Evolutionary conservation across 2,797 vertebrate genomes (phyloP).

Genomic region (Microctenopoma stevenorrisi): DNA sequence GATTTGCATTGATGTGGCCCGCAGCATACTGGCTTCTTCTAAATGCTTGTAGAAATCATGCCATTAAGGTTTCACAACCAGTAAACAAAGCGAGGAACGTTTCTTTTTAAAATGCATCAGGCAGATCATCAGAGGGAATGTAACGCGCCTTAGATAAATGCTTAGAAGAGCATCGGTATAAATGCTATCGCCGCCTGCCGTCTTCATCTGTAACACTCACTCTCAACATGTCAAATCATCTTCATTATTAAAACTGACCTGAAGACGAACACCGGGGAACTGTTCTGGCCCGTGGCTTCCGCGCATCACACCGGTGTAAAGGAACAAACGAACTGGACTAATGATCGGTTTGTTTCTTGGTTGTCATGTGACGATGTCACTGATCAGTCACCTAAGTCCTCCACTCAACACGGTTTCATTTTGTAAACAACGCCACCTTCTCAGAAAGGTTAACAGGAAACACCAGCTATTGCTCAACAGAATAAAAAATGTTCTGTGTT

Average conservation of each 20-base stretch:
- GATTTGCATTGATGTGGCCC: constrained; percentile 29
- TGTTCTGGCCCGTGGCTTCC: not conserved
- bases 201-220: constrained; percentile 24
- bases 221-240: constrained; percentile 25
- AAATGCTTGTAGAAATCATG: constrained; percentile 22
- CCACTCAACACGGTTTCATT: constrained; percentile 40
- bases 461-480: constrained; percentile 12
- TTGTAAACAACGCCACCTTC: constrained; percentile 46
- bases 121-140: constrained; percentile 4
- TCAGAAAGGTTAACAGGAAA: constrained; percentile 14
- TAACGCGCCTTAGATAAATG: constrained; percentile 11
- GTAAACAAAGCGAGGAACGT: not conserved
- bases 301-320: not conserved
- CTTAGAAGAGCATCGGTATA: constrained; percentile 10
- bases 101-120: constrained; percentile 19
- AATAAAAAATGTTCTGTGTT: constrained; percentile 12
- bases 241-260: constrained; percentile 23
- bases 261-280: constrained; percentile 1
- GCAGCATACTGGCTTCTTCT: constrained; percentile 24
- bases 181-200: constrained; percentile 2
- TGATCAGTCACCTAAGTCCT: constrained; percentile 6
- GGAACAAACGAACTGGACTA: not conserved
- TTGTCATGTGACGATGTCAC: not conserved
- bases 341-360: not conserved
- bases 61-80: not conserved